Percentiles rank a stretch among this genome's conserved stretches.
phyloP scores from a whole-genome alignment of 2,888 invertebrate species.

The Prenolepis imparis region DNA sequence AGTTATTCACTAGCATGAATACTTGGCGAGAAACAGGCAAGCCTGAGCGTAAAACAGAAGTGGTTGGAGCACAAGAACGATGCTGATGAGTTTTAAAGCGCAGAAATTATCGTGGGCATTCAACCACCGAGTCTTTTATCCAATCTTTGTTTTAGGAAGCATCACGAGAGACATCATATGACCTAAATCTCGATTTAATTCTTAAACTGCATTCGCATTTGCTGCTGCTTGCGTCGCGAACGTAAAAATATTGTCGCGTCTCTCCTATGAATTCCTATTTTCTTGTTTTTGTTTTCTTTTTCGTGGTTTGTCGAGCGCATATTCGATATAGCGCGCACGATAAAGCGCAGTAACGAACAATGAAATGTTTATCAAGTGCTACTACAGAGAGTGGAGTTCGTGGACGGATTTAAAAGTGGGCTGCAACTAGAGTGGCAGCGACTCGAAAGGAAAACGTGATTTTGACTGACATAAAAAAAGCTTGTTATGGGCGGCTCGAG shows the following conservation, averaged over 20 bases:
- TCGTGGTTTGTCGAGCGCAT: constrained; percentile 28
- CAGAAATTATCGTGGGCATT: constrained; percentile 75
- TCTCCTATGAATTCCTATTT: constrained; percentile 11
- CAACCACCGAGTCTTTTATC: constrained; percentile 51
- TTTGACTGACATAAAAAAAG: constrained; percentile 43
- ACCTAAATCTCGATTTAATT: constrained; percentile 52
- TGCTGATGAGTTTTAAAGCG: constrained; percentile 80
- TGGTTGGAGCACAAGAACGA: constrained; percentile 68
- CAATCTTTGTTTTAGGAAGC: constrained; percentile 44
- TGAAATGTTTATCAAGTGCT: constrained; percentile 59
- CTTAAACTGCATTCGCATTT: constrained; percentile 33
- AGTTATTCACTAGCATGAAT: constrained; percentile 71
- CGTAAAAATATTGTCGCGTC: constrained; percentile 22
- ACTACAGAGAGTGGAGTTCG: constrained; percentile 44
- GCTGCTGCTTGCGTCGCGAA: constrained; percentile 4
- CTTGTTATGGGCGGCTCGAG: constrained; percentile 22
- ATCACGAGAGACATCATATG: constrained; percentile 30
- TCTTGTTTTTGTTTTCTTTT: background rate
- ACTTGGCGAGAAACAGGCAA: constrained; percentile 65
- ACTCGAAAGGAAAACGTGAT: constrained; percentile 50
- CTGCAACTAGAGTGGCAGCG: constrained; percentile 12
- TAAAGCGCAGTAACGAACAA: constrained; percentile 59
- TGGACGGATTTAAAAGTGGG: constrained; percentile 44
- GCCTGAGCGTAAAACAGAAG: constrained; percentile 65
- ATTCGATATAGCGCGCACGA: constrained; percentile 33